phyloP scores from a whole-genome alignment of 92 coral and sea anemone species.

The Zoanthus gigantus region DNA sequence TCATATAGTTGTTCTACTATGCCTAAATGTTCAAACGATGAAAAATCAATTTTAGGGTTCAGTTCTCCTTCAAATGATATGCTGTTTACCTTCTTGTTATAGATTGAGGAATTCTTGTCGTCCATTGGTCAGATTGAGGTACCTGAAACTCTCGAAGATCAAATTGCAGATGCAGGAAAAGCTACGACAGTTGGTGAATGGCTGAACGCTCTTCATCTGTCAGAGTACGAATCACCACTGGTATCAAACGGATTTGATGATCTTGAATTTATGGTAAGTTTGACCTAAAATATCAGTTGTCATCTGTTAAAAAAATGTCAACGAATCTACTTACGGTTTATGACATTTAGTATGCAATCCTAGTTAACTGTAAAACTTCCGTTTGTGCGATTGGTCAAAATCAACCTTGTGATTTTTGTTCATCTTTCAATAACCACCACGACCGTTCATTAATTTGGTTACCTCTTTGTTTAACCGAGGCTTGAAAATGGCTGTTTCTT shows the following conservation, averaged over 20 bases:
- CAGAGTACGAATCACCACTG: conserved; percentile 84
- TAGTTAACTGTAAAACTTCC: too few relatives aligned
- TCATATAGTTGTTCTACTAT: too few relatives aligned
- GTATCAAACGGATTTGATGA: conserved; percentile 92
- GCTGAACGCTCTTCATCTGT: conserved; percentile 84
- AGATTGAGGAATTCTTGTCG: conserved; percentile 83
- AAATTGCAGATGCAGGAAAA: conserved; percentile 81
- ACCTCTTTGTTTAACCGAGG: too few relatives aligned
- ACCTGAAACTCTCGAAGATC: conserved; percentile 66
- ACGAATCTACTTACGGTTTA: too few relatives aligned
- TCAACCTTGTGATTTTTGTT: too few relatives aligned
- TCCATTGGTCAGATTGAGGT: conserved; percentile 77
- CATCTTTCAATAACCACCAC: too few relatives aligned
- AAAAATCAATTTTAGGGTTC: too few relatives aligned
- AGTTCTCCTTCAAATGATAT: not conserved
- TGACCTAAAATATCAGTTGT: not conserved
- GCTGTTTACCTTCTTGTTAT: not conserved
- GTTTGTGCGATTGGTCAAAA: too few relatives aligned
- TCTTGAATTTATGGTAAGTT: conserved; percentile 83
- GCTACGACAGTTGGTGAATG: conserved; percentile 82
- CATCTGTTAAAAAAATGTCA: not conserved
- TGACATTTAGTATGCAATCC: too few relatives aligned
- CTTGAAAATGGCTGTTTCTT: too few relatives aligned
- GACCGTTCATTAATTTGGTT: too few relatives aligned
- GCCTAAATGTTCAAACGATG: too few relatives aligned